Evolutionary conservation across 2,888 invertebrate species (phyloP).

Genomic region (Calliscelio sp.): DNA sequence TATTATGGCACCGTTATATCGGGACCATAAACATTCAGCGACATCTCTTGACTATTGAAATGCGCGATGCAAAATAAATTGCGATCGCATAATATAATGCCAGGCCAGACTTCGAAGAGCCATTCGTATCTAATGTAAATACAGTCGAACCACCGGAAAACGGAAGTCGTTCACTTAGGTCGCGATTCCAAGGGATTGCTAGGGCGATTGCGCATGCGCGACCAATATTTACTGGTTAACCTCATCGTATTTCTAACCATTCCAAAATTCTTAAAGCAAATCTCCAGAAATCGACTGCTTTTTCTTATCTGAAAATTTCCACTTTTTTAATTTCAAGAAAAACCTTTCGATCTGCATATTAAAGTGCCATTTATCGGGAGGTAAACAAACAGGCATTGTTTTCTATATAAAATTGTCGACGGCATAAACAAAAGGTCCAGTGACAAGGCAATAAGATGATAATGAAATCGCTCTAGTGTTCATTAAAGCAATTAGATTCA

Average conservation of each 20-base stretch:
- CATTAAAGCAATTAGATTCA: conserved; percentile 56
- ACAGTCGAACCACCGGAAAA: conserved; percentile 53
- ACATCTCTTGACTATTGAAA: neutral
- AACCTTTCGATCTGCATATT: conserved; percentile 12
- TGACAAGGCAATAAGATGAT: conserved; percentile 44
- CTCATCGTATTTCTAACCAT: no score
- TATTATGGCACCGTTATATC: no score
- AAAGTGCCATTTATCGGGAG: conserved; percentile 3
- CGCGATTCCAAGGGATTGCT: conserved; percentile 54
- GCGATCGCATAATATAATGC: conserved; percentile 7
- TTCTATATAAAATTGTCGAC: conserved; percentile 28
- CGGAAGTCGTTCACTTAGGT: conserved; percentile 64
- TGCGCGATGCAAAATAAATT: conserved; percentile 39
- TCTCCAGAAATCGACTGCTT: no score
- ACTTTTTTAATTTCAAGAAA: neutral
- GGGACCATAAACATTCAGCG: no score
- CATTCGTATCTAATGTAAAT: conserved; percentile 57
- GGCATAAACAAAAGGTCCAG: conserved; percentile 41
- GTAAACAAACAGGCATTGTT: conserved; percentile 16
- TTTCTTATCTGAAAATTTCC: no score
- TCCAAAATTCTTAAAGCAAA: no score
- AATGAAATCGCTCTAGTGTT: conserved; percentile 49
- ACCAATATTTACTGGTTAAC: no score
- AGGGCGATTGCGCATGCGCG: no score
- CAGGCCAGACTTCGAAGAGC: conserved; percentile 16